These are phyloP conservation scores for Brachionus rubens DNA, from an alignment of 1,140 invertebrate species.

Conservation along the genomic window DNA sequence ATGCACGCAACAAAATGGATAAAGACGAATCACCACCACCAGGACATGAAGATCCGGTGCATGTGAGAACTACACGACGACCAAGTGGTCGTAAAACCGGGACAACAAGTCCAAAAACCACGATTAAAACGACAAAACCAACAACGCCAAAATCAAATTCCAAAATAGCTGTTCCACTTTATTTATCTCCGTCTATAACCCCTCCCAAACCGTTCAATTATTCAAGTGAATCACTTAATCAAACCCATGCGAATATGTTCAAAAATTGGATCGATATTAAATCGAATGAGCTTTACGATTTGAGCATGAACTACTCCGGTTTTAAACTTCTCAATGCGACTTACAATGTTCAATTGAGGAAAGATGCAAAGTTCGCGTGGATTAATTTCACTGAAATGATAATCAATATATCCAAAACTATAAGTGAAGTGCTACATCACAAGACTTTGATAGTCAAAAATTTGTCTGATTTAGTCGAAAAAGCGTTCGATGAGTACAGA, in stretches of 20 bases:
- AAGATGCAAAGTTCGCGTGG: slow-evolving; percentile 45
- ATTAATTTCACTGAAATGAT: slow-evolving; percentile 46
- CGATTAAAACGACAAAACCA: neutral
- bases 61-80: neutral
- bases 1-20: too few relatives aligned
- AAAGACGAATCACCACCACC: neutral
- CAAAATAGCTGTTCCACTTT: neutral
- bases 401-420: slow-evolving; percentile 24
- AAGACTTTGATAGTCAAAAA: slow-evolving; percentile 40
- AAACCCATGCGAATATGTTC: slow-evolving; percentile 44
- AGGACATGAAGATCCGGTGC: neutral
- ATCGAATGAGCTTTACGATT: slow-evolving; percentile 14
- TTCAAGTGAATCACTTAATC: slow-evolving; percentile 1
- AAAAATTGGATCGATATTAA: slow-evolving; percentile 24
- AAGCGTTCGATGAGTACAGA: slow-evolving; percentile 26
- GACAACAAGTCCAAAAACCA: neutral
- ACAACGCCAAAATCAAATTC: neutral
- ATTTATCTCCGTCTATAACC: neutral
- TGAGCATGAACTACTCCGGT: slow-evolving; percentile 41
- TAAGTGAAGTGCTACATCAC: slow-evolving; percentile 2
- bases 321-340: slow-evolving; percentile 25
- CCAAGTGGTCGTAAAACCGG: neutral
- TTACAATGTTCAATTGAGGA: slow-evolving; percentile 35
- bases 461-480: slow-evolving; percentile 32
- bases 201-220: slow-evolving; percentile 12